phyloP scores from a whole-genome alignment of 2,797 vertebrate species.

The Myotis findleyi region DNA sequence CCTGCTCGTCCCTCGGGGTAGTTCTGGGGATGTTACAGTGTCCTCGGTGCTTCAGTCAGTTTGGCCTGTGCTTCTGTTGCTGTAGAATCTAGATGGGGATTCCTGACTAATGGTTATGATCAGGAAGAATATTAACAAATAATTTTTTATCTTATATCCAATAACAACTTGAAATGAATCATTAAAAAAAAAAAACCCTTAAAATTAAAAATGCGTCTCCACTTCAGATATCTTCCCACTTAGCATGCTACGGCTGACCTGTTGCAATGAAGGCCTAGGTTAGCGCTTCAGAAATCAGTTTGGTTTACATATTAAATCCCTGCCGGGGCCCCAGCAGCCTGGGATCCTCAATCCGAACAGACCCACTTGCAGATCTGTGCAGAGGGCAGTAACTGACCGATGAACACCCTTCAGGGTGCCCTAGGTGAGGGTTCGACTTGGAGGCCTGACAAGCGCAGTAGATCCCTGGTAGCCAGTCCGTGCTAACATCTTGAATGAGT shows the following conservation, averaged over 20 bases:
- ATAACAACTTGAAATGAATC: not conserved
- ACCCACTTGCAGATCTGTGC: not conserved
- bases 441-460: not conserved
- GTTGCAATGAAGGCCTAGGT: not conserved
- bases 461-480: not conserved
- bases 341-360: not conserved
- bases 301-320: constrained; percentile 48
- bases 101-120: not conserved
- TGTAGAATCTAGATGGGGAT: not conserved
- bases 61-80: not conserved
- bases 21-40: not conserved
- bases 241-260: not conserved
- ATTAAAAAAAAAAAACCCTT: not conserved
- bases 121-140: not conserved
- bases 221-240: not conserved
- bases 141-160: not conserved
- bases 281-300: not conserved
- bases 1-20: not conserved
- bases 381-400: not conserved
- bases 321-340: not conserved
- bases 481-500: constrained; percentile 45
- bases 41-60: not conserved
- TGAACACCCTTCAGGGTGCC: not conserved
- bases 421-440: not conserved
- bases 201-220: constrained; percentile 55